These are phyloP conservation scores for Sthenelais limicola DNA, from an alignment of 2,888 invertebrate species.

Conservation along the genomic window DNA sequence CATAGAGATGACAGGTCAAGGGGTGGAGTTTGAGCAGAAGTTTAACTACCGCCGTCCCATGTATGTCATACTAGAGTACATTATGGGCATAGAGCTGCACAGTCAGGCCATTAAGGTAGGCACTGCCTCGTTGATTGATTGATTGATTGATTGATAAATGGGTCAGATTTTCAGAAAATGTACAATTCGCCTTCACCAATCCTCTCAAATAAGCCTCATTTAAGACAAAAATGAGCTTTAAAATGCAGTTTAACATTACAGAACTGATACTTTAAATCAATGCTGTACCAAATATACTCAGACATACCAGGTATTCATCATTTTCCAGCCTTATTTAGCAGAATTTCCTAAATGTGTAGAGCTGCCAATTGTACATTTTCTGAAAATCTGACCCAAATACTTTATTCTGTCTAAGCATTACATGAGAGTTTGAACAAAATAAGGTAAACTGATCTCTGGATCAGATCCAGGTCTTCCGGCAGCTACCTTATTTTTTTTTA, in stretches of 20 bases:
- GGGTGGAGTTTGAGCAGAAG: slow-evolving; percentile 96
- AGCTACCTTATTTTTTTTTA: no score
- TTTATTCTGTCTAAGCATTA: no score
- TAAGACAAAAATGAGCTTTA: neutral
- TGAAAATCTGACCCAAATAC: no score
- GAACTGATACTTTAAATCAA: no score
- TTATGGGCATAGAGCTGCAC: slow-evolving; percentile 89
- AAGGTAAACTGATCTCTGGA: no score
- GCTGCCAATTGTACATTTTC: no score
- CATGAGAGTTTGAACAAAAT: no score
- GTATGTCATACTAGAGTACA: slow-evolving; percentile 92
- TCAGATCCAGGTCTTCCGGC: no score
- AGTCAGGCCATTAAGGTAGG: slow-evolving; percentile 80
- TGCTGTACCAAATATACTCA: no score
- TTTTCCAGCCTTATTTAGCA: no score
- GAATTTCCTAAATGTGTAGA: no score
- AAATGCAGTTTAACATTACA: neutral
- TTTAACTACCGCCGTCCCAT: slow-evolving; percentile 96
- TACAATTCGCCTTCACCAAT: neutral
- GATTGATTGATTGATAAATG: neutral
- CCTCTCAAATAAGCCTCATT: neutral
- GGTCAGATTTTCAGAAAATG: neutral
- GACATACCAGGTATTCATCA: no score
- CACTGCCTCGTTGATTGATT: neutral
- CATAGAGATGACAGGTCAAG: slow-evolving; percentile 97